phyloP scores from a whole-genome alignment of 2,797 vertebrate genomes.

The Bufotes viridis region DNA sequence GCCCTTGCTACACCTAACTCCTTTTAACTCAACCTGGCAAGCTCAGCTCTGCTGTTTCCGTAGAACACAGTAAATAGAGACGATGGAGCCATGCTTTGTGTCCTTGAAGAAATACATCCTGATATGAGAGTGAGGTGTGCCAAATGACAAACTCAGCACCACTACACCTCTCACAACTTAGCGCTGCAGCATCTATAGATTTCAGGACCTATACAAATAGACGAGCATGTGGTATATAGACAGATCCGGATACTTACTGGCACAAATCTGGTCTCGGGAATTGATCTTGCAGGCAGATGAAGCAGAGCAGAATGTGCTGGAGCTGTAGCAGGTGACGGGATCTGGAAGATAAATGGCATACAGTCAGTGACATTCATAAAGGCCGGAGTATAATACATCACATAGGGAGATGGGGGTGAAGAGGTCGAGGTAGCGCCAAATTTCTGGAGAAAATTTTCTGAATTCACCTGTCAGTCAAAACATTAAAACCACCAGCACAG shows the following conservation, averaged over 20 bases:
- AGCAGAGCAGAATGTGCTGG: conserved; percentile 56
- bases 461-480: neutral
- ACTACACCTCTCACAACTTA: neutral
- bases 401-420: neutral
- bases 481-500: too few relatives aligned
- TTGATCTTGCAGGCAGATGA: conserved; percentile 52
- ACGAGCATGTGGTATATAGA: neutral
- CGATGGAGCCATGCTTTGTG: too few relatives aligned
- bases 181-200: neutral
- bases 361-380: neutral
- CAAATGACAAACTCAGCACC: neutral
- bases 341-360: conserved; percentile 66
- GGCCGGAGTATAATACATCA: neutral
- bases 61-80: too few relatives aligned
- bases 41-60: too few relatives aligned
- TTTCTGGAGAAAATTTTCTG: neutral
- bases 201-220: neutral
- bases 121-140: neutral
- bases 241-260: conserved; percentile 64
- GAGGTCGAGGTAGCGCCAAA: neutral
- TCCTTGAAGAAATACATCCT: too few relatives aligned
- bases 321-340: conserved; percentile 57
- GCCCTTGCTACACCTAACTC: too few relatives aligned
- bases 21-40: too few relatives aligned
- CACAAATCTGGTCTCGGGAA: conserved; percentile 58